Evolutionary conservation across 1,140 invertebrate species (phyloP), one percentile per base, ranked within the genome.

Genomic region (Cotesia chilonis): DNA sequence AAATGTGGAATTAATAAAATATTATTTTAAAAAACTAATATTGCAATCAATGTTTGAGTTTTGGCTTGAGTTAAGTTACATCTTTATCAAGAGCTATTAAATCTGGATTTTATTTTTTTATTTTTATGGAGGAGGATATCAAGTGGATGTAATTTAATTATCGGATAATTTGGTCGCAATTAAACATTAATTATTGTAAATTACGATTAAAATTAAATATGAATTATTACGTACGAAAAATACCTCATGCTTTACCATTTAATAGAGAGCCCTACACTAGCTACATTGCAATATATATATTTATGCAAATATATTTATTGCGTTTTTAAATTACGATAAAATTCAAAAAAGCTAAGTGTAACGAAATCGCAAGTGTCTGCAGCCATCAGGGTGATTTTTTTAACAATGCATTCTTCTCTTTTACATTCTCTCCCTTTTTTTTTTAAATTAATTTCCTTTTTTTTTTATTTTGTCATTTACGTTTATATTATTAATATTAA

Each of bases 171-270:
- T 78, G 75, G 74, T 80, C 79, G 78, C 78, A 82, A 79, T 81
- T 76, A 77, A 80, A 72, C 70, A 82, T 83, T 83, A 84, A 82
- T 81, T 78, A 78, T 80, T 82, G 80, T 81, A 75, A 82, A 81
- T 82, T 81, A 84, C 82, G 80, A 81, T 81, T 63, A 73, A 82
- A 84, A 82, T 83, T 80, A 82, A 82, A 82, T 83, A 80, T 83
- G 17, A 69, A 74, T 71, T 83, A 85, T 85, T 84, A 83, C 81
- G 80, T 82, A 85, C 82, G 82, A 69, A 81, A 81, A 84, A 84
- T 85, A 86, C 84, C 84, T 85, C 84, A 86, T 86, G 84, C 84
- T 82, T 84, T 82, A 85, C 84, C 84, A 86, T 80, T 85, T 81
- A 79, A 85, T 84, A 84, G 81, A 84, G 79, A 83, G 84, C 83